Percentiles rank a stretch among this genome's conserved stretches.
Evolutionary conservation across 2,797 vertebrate genomes (phyloP).

Genomic region (Sphaeramia orbicularis): DNA sequence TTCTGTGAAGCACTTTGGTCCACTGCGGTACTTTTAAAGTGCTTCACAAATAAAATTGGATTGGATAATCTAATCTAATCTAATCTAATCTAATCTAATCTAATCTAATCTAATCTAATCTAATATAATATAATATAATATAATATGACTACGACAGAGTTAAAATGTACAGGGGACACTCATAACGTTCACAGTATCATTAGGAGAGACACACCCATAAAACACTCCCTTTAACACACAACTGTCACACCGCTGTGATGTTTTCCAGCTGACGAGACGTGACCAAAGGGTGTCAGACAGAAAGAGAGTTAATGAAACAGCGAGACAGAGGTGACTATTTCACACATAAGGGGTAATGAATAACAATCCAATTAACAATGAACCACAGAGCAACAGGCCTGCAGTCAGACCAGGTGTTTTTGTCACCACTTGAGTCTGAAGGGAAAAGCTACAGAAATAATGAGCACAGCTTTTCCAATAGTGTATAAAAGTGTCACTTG

Average conservation of each 20-base stretch:
- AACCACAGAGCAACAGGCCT: slow-evolving; percentile 57
- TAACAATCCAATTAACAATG: slow-evolving; percentile 76
- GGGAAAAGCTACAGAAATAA: slow-evolving; percentile 11
- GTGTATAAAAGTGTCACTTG: slow-evolving; percentile 61
- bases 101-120: too few relatives aligned
- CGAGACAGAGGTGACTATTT: slow-evolving; percentile 60
- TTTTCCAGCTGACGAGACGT: slow-evolving; percentile 49
- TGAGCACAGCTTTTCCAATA: slow-evolving; percentile 10
- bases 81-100: too few relatives aligned
- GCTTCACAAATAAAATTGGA: too few relatives aligned
- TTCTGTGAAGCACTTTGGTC: too few relatives aligned
- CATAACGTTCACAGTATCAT: slow-evolving; percentile 6
- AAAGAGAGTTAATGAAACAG: slow-evolving; percentile 52
- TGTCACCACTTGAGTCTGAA: slow-evolving; percentile 28
- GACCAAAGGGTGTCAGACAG: slow-evolving; percentile 73
- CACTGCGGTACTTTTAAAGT: too few relatives aligned
- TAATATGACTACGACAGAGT: too few relatives aligned
- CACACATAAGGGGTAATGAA: slow-evolving; percentile 67
- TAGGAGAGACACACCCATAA: too few relatives aligned
- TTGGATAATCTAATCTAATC: too few relatives aligned
- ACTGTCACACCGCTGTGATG: slow-evolving; percentile 44
- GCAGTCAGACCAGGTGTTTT: slow-evolving; percentile 30
- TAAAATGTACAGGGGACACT: too few relatives aligned
- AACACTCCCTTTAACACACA: slow-evolving; percentile 29
- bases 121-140: too few relatives aligned